A percentile compares a stretch with the other conserved stretches of the same genome.
Evolutionary conservation across 1,140 invertebrate genomes (phyloP).

Genomic region (Triops cancriformis): DNA sequence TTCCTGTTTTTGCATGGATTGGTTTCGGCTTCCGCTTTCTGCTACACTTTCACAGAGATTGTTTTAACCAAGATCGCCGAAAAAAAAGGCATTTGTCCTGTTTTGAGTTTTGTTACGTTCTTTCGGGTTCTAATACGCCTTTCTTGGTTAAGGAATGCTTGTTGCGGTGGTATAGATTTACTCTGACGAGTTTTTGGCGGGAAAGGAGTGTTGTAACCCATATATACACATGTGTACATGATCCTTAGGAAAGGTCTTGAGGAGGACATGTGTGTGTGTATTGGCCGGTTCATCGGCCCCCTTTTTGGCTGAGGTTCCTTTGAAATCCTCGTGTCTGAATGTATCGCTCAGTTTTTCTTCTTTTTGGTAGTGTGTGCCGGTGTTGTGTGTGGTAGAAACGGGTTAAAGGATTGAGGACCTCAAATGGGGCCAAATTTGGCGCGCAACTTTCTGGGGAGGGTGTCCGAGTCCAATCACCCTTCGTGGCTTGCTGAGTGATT

Average conservation of each 20-base stretch:
- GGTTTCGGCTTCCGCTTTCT: neutral
- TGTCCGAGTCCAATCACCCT: conserved; percentile 8
- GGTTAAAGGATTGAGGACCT: conserved; percentile 6
- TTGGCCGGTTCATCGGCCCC: neutral
- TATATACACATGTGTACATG: neutral
- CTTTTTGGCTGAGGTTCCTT: neutral
- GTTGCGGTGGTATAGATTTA: neutral
- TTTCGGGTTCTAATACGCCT: neutral
- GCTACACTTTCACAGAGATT: neutral
- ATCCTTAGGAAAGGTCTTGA: neutral
- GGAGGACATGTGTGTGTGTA: neutral
- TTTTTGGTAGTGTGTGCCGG: neutral
- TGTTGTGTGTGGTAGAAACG: neutral
- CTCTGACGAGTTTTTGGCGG: neutral
- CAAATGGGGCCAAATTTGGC: conserved; percentile 5
- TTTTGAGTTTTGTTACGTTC: neutral
- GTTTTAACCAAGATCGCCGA: neutral
- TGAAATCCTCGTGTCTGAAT: neutral
- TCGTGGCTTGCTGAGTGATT: neutral
- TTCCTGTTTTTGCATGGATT: neutral
- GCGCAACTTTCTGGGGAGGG: neutral
- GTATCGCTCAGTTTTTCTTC: neutral
- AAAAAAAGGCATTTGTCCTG: conserved; percentile 12
- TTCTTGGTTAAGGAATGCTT: neutral
- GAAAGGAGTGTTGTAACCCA: neutral